phyloP scores from a whole-genome alignment of 2,113 vertebrate genomes.

The Porphyrio hochstetteri region DNA sequence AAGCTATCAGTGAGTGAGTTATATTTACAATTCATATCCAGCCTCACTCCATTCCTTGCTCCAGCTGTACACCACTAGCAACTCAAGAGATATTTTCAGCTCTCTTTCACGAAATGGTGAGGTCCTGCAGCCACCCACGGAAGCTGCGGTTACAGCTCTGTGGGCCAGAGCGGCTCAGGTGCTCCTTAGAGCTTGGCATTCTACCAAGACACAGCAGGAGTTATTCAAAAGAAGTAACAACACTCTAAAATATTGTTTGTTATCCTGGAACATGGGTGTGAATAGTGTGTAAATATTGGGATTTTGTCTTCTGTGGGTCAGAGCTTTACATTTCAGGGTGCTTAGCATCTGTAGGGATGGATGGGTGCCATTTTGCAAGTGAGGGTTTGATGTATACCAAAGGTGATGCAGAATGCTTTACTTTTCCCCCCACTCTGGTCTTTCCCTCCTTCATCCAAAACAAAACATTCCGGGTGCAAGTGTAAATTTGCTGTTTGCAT shows the following conservation, averaged over 20 bases:
- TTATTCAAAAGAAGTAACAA: background rate
- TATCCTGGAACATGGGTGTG: background rate
- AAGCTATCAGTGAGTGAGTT: background rate
- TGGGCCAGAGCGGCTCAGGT: fast-evolving
- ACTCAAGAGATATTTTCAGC: background rate
- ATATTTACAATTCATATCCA: background rate
- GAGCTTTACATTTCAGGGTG: background rate
- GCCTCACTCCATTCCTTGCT: background rate
- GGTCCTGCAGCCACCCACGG: background rate
- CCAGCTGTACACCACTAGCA: background rate
- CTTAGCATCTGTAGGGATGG: background rate
- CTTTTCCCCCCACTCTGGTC: background rate
- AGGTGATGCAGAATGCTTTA: background rate
- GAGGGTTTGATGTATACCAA: background rate
- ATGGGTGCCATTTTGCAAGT: background rate
- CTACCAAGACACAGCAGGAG: background rate
- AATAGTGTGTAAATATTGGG: background rate
- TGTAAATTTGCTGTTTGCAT: background rate
- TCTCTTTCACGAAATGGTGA: background rate
- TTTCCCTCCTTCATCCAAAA: background rate
- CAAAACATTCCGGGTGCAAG: background rate
- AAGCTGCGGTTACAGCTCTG: background rate
- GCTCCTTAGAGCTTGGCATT: background rate
- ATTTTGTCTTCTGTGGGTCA: background rate
- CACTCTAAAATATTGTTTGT: background rate